Evolutionary conservation across 1,140 invertebrate genomes (phyloP).

Genomic region (Conus betulinus): DNA sequence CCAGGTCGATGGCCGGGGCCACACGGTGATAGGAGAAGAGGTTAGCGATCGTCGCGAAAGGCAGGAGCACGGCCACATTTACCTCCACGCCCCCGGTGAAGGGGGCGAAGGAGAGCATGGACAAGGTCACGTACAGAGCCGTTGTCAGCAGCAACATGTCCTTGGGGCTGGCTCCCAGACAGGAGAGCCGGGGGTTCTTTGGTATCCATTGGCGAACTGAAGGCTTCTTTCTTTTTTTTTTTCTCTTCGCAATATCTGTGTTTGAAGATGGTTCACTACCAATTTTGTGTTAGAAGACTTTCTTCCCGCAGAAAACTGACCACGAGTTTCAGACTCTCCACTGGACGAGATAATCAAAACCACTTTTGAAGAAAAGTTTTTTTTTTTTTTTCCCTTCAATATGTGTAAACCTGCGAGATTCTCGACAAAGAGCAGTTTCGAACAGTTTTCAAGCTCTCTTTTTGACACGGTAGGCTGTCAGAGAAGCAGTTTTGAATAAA

Average conservation of each 20-base stretch:
- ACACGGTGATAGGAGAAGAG: constrained; percentile 84
- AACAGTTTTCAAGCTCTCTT: too few species aligned
- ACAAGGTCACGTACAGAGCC: neutral
- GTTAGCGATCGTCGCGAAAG: constrained; percentile 79
- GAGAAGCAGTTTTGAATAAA: too few species aligned
- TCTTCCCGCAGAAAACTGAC: too few species aligned
- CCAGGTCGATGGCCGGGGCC: constrained; percentile 85
- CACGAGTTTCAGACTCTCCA: too few species aligned
- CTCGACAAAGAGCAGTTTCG: too few species aligned
- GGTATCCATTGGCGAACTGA: neutral
- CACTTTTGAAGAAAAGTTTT: too few species aligned
- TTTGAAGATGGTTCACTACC: too few species aligned
- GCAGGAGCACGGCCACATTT: constrained; percentile 82
- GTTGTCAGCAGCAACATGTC: neutral
- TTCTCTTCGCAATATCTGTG: too few species aligned
- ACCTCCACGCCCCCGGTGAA: constrained; percentile 29
- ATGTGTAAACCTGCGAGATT: too few species aligned
- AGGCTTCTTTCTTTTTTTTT: neutral
- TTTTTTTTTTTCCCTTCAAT: too few species aligned
- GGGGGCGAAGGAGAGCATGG: neutral
- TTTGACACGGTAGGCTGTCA: too few species aligned
- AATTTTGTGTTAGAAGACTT: neutral
- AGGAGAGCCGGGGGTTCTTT: neutral
- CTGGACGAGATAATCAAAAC: too few species aligned
- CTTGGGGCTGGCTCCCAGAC: neutral